These are phyloP conservation scores for Calameuta idolon DNA, from an alignment of 2,888 invertebrate genomes.

Conservation along the genomic window DNA sequence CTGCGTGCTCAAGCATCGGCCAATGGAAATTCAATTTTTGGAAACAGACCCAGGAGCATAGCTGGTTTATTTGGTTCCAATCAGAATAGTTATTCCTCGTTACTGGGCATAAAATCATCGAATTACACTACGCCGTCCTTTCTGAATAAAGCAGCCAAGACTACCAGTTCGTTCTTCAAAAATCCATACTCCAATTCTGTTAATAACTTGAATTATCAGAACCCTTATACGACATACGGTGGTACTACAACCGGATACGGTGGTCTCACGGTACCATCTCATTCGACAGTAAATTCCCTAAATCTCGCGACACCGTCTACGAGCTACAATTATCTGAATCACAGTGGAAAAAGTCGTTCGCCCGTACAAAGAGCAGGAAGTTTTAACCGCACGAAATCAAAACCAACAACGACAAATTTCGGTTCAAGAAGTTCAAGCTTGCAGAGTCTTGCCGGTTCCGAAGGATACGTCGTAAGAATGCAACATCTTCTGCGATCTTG, in stretches of 20 bases:
- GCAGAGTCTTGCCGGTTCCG: constrained; percentile 72
- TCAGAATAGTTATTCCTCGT: constrained; percentile 55
- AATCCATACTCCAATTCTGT: constrained; percentile 63
- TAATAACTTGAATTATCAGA: constrained; percentile 67
- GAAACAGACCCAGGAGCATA: constrained; percentile 61
- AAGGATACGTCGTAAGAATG: constrained; percentile 85
- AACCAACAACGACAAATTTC: constrained; percentile 44
- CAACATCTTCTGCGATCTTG: neutral
- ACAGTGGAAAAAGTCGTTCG: constrained; percentile 37
- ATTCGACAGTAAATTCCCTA: constrained; percentile 70
- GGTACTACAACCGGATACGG: constrained; percentile 78
- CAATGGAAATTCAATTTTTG: constrained; percentile 64
- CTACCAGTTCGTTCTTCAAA: constrained; percentile 46
- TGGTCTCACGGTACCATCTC: constrained; percentile 75
- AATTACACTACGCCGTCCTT: constrained; percentile 50
- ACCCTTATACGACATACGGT: constrained; percentile 71
- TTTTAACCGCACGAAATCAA: constrained; percentile 54
- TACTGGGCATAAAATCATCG: constrained; percentile 52
- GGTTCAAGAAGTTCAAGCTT: constrained; percentile 63
- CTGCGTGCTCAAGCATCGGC: constrained; percentile 64
- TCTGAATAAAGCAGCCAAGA: constrained; percentile 44
- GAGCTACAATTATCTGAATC: constrained; percentile 52
- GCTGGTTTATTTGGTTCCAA: constrained; percentile 55
- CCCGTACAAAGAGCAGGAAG: constrained; percentile 53
- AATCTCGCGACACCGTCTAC: constrained; percentile 71